Evolutionary conservation across 1,140 invertebrate species (phyloP).

Genomic region (Leptinotarsa texana): DNA sequence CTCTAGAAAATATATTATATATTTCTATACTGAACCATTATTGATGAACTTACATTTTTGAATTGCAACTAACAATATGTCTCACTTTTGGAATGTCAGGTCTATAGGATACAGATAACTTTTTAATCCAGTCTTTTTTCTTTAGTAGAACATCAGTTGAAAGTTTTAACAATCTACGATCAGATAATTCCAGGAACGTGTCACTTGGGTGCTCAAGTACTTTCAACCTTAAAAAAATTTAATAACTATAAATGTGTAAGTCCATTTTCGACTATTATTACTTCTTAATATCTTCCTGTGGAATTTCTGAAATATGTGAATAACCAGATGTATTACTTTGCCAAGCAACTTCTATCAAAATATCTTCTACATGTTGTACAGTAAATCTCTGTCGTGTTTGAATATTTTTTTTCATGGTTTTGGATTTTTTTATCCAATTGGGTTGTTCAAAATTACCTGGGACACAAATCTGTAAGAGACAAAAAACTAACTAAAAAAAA

Average conservation of each 20-base stretch:
- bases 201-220: slow-evolving; percentile 46
- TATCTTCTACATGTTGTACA: slow-evolving; percentile 63
- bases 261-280: slow-evolving; percentile 23
- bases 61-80: slow-evolving; percentile 36
- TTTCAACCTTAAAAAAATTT: slow-evolving; percentile 46
- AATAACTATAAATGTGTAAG: not conserved
- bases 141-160: slow-evolving; percentile 45
- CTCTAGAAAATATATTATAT: slow-evolving; percentile 5
- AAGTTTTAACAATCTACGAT: slow-evolving; percentile 47
- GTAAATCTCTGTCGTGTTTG: slow-evolving; percentile 68
- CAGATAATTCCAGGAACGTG: slow-evolving; percentile 42
- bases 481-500: slow-evolving; percentile 15
- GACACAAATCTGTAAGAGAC: slow-evolving; percentile 41
- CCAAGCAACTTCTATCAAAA: slow-evolving; percentile 53
- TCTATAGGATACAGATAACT: slow-evolving; percentile 43
- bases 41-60: slow-evolving; percentile 34
- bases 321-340: slow-evolving; percentile 41
- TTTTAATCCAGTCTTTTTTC: slow-evolving; percentile 50
- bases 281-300: slow-evolving; percentile 49
- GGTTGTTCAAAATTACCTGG: slow-evolving; percentile 68
- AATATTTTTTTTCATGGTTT: slow-evolving; percentile 71
- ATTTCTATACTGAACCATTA: not conserved
- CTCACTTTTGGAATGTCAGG: slow-evolving; percentile 42
- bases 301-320: slow-evolving; percentile 40
- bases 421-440: slow-evolving; percentile 76